Evolutionary conservation across 2,888 invertebrate genomes (phyloP), one percentile per base, ranked within the genome.

Genomic region (Lepidocyrtinus sp.): DNA sequence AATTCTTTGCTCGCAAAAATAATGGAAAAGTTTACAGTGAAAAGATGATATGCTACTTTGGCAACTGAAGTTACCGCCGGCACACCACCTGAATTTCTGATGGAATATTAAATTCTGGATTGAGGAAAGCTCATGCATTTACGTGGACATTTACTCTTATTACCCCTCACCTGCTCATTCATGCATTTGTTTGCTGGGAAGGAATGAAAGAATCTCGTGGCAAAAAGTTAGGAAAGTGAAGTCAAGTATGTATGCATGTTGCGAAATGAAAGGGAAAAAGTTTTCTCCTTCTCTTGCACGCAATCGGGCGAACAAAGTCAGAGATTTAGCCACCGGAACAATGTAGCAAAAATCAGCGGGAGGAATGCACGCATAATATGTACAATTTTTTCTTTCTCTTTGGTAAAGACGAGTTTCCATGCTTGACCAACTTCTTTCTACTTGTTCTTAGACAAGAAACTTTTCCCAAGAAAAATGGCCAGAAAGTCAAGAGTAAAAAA

Each of bases 381-480:
- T 55, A 55, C 2, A 21, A 71, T 21, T 62, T 36, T 68, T 55
- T 67, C 67, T 24, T 36, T 46, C 67, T 22, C 27, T 55, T 55
- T 69, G 7, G 25, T 17, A 45, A 63, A 73, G 73, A 78, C 59
- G 73, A 78, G 73, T 78, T 78, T 78, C 78, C 69, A 63, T 25
- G 78, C 68, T 73, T 73, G 78, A 63, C 71, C 77, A 77, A 77
- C 27, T 72, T 64, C n/a, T 22, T 21, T 62, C 22, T 36, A 61
- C 26, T 61, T 65, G 46, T 50, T 74, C 27, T 74, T 9, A 9
- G 21, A 59, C 19, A 21, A 59, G 59, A 59, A 59, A 59, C 36
- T 36, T n/a, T n/a, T n/a, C n/a, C 36, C 7, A 36, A 36, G 36
- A 59, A 21, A 59, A 59, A 59, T 59, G 22, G 59, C 59, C 59